Evolutionary conservation across 2,797 vertebrate species (phyloP).

Genomic region (Hydrolagus colliei): DNA sequence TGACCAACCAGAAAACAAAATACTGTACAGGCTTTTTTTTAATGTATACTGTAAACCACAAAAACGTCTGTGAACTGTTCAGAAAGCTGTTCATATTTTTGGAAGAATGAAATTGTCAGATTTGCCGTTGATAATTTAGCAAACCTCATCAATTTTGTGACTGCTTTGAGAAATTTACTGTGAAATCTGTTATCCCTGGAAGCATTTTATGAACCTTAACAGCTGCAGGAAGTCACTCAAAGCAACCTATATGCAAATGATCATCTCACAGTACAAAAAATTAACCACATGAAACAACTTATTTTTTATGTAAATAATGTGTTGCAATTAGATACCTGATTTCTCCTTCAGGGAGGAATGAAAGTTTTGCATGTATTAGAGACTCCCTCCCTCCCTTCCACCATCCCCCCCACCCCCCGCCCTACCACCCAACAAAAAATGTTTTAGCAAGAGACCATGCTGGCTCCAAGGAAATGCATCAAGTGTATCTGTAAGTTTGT

Average conservation of each 20-base stretch:
- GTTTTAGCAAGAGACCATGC: slow-evolving; percentile 9
- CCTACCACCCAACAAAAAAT: not conserved
- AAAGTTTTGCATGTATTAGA: slow-evolving; percentile 17
- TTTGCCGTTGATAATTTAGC: slow-evolving; percentile 27
- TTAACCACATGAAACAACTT: slow-evolving; percentile 30
- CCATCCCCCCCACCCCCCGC: no score
- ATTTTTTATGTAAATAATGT: slow-evolving; percentile 30
- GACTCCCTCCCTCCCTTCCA: not conserved
- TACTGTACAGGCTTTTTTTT: not conserved
- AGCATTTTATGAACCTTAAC: slow-evolving; percentile 32
- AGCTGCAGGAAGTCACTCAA: slow-evolving; percentile 32
- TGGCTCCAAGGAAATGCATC: not conserved
- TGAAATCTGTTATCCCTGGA: slow-evolving; percentile 31
- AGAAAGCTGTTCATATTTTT: slow-evolving; percentile 27
- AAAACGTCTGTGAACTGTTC: not conserved
- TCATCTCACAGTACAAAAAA: slow-evolving; percentile 28
- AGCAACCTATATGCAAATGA: slow-evolving; percentile 32
- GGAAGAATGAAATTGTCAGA: slow-evolving; percentile 30
- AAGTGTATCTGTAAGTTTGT: not conserved
- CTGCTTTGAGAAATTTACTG: slow-evolving; percentile 30
- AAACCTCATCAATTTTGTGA: slow-evolving; percentile 32
- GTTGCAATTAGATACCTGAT: slow-evolving; percentile 28
- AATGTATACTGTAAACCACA: not conserved
- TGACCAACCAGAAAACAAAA: not conserved
- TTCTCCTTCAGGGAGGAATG: slow-evolving; percentile 7